Evolutionary conservation across 53 echinoderm and acorn worm species (phyloP).

Genomic region (Luidia sarsii): DNA sequence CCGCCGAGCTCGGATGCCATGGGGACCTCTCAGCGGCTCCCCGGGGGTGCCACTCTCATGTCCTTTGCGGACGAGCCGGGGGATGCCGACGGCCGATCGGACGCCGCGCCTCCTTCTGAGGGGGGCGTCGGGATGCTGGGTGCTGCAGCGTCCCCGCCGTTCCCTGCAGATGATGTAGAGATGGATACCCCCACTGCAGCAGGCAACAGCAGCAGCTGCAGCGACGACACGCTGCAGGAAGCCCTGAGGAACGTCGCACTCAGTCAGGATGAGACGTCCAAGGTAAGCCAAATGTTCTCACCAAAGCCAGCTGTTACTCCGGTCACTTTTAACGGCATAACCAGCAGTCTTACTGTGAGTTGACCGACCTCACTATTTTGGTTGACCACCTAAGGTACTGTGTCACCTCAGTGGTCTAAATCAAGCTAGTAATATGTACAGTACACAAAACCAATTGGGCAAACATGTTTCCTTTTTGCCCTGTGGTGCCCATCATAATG

Average conservation of each 20-base stretch:
- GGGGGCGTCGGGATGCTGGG: not conserved
- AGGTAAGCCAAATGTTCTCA: slow-evolving; percentile 7
- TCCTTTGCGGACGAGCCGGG: too few species aligned
- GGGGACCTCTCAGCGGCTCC: slow-evolving; percentile 7
- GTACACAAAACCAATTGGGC: too few species aligned
- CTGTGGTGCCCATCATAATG: too few species aligned
- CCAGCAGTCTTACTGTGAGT: too few species aligned
- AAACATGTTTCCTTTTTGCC: too few species aligned
- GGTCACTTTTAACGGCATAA: too few species aligned
- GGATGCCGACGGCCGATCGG: not conserved
- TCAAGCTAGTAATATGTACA: too few species aligned
- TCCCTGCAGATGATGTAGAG: slow-evolving; percentile 13
- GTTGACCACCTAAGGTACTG: too few species aligned
- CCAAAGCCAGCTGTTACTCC: too few species aligned
- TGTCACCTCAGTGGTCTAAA: too few species aligned
- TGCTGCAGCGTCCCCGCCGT: slow-evolving; percentile 10
- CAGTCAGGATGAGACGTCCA: slow-evolving; percentile 33
- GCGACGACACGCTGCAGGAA: slow-evolving; percentile 15
- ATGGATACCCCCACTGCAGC: slow-evolving; percentile 16
- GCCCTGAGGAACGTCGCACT: slow-evolving; percentile 19
- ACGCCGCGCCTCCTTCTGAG: not conserved
- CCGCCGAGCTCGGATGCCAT: slow-evolving; percentile 16
- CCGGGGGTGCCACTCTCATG: slow-evolving; percentile 32
- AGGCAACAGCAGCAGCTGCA: not conserved
- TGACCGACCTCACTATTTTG: too few species aligned